Evolutionary conservation across 2,797 vertebrate species (phyloP), one percentile per base, ranked within the genome.

Genomic region (Tolypeutes matacus): DNA sequence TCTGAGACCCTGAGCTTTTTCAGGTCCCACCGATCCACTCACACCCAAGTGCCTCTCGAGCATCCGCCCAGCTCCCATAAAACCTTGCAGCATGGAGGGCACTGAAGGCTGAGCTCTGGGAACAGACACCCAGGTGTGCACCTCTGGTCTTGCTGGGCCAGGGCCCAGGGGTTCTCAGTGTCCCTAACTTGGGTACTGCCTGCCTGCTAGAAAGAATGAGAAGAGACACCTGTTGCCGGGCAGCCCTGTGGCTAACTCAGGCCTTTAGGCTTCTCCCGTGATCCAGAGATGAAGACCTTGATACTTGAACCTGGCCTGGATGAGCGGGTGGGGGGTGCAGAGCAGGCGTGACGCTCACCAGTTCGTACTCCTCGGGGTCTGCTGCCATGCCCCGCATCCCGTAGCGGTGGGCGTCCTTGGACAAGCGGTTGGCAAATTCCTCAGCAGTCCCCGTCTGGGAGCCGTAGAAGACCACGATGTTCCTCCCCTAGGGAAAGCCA

Each of bases 361-460:
- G 97, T 96, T 99, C 99, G 27, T 99, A 99, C 96, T 99, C 99
- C 97, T 99, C 99, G 0, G 99, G 99, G 98, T 99, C 99, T 0
- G 99, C 99, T 2, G 99, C 98, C 99, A 99, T 99, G 96, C 99
- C 99, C 95, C 99, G 99, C 98, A 99, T 99, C 91, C 99, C 99
- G 0, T 99, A 99, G 89, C 99, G 99, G 96, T 99, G 99, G 89
- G 99, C 99, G 0, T 99, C 99, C 98, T 99, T 99, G 94, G 99
- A 98, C 21, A 99, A 98, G 29, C 99, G 98, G 98, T 99, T 99
- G 89, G 99, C 98, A 98, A 99, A 99, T 96, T 99, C 99, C 97
- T 99, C 99, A 0, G 97, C 99, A 0, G 99, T 99, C 64, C 99
- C 99, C 0, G 99, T 99, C 98, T 99, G 99, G 58, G 99, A 99